Evolutionary conservation across 2,797 vertebrate species (phyloP).

Genomic region (Poecilia gillii): DNA sequence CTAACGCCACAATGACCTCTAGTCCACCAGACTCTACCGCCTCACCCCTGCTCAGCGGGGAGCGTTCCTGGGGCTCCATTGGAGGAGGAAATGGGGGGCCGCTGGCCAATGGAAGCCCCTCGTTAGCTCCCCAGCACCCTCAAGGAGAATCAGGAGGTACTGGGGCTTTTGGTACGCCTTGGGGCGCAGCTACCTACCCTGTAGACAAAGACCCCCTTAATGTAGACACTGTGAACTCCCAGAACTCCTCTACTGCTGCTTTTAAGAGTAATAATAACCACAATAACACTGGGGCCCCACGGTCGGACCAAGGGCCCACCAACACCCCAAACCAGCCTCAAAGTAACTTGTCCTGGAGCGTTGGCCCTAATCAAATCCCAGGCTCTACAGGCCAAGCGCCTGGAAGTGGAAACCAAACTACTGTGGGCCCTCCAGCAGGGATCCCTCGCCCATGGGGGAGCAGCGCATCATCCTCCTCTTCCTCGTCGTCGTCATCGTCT

Average conservation of each 20-base stretch:
- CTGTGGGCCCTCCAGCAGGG: constrained; percentile 79
- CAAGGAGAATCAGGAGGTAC: constrained; percentile 87
- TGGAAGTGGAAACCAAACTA: constrained; percentile 82
- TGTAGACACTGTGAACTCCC: constrained; percentile 98
- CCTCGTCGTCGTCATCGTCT: constrained; percentile 67
- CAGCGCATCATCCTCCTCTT: constrained; percentile 79
- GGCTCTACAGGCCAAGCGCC: constrained; percentile 63
- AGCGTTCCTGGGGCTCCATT: constrained; percentile 87
- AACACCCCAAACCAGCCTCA: constrained; percentile 74
- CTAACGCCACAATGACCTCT: constrained; percentile 96
- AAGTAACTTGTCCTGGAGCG: constrained; percentile 81
- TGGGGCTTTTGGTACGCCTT: constrained; percentile 91
- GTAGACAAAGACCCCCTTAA: constrained; percentile 92
- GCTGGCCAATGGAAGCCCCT: constrained; percentile 90
- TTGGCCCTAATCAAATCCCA: constrained; percentile 59
- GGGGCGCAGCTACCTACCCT: constrained; percentile 90
- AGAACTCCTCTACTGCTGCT: constrained; percentile 84
- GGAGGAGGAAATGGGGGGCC: constrained; percentile 89
- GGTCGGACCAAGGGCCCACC: constrained; percentile 87
- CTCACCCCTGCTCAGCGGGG: constrained; percentile 89
- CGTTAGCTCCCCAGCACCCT: constrained; percentile 78
- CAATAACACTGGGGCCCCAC: constrained; percentile 83
- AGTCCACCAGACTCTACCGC: constrained; percentile 98
- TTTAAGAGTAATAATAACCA: constrained; percentile 90
- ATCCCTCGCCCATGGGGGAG: constrained; percentile 89